Percentiles rank a stretch among this genome's conserved stretches.
phyloP scores from a whole-genome alignment of 2,888 invertebrate genomes.

The Acholoe squamosa region DNA sequence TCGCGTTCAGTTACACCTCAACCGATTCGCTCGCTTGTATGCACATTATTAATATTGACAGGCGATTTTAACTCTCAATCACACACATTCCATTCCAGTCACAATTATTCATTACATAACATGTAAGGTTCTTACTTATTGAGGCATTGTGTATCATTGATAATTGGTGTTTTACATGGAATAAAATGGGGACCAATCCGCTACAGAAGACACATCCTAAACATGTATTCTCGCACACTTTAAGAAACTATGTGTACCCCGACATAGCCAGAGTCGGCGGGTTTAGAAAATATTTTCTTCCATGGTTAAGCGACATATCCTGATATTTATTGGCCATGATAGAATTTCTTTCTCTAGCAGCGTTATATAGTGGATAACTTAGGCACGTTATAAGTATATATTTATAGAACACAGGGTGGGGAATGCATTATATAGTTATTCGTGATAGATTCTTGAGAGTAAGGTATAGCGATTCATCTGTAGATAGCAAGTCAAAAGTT shows the following conservation, averaged over 20 bases:
- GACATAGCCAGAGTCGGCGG: background rate
- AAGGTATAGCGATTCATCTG: background rate
- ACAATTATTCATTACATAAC: too few species aligned
- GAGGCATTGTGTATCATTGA: too few species aligned
- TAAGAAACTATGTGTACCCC: background rate
- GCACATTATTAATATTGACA: too few species aligned
- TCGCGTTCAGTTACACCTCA: too few species aligned
- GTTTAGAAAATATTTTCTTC: background rate
- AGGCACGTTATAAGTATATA: background rate
- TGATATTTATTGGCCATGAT: background rate
- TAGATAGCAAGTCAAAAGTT: background rate
- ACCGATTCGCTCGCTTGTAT: too few species aligned
- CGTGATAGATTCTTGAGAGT: background rate
- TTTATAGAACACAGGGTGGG: background rate
- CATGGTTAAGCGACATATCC: background rate
- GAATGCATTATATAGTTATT: background rate
- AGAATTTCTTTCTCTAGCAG: background rate
- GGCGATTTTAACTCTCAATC: too few species aligned
- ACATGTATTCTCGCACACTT: too few species aligned
- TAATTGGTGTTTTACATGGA: too few species aligned
- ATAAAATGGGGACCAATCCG: too few species aligned
- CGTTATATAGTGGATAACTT: background rate
- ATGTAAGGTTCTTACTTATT: too few species aligned
- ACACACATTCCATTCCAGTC: too few species aligned
- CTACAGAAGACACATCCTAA: too few species aligned